Evolutionary conservation across 2,797 vertebrate species (phyloP).

Genomic region (Rhynchonycteris naso): DNA sequence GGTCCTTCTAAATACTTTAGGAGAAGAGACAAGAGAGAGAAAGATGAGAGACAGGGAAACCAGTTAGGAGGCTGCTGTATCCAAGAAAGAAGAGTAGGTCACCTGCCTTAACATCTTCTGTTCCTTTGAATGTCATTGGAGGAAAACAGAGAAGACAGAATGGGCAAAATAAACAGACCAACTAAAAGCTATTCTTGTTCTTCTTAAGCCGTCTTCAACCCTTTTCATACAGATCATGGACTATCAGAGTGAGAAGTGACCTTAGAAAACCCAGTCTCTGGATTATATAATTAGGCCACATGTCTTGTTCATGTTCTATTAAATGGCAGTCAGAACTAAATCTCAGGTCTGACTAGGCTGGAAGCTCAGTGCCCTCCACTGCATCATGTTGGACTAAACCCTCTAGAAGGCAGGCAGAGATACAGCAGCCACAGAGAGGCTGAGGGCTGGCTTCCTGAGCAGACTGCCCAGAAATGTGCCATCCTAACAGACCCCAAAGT

Average conservation of each 20-base stretch:
- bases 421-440: neutral
- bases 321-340: neutral
- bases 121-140: neutral
- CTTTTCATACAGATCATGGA: neutral
- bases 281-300: neutral
- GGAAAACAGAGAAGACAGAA: neutral
- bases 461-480: neutral
- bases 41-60: neutral
- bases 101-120: neutral
- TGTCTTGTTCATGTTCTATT: neutral
- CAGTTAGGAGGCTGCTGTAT: neutral
- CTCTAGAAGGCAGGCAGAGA: neutral
- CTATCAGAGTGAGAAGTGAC: neutral
- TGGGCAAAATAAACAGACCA: neutral
- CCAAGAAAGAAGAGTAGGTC: neutral
- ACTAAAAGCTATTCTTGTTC: neutral
- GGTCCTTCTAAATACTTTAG: neutral
- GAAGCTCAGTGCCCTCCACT: neutral
- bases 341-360: neutral
- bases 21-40: neutral
- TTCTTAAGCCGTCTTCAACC: neutral
- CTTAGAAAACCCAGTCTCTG: neutral
- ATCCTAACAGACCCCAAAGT: neutral
- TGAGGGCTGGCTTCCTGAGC: neutral
- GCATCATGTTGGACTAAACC: neutral